Percentiles rank a stretch among this genome's conserved stretches.
Evolutionary conservation across 2,113 vertebrate species (phyloP).

Genomic region (Theropithecus gelada): DNA sequence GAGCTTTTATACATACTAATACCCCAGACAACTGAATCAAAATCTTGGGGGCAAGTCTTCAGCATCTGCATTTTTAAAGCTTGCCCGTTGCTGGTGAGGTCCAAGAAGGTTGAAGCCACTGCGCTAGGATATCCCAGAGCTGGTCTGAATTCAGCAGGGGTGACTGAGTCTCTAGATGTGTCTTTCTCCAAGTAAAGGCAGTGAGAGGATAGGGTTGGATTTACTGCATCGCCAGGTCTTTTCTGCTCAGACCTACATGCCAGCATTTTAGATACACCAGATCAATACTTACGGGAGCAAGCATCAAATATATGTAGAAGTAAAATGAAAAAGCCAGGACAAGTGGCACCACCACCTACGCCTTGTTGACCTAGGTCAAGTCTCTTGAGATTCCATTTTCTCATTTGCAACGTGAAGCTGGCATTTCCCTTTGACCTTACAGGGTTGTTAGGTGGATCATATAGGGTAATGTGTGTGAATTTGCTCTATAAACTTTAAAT

Average conservation of each 20-base stretch:
- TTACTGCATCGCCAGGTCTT: not conserved
- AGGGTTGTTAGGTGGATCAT: not conserved
- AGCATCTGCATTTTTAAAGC: not conserved
- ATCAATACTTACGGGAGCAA: not conserved
- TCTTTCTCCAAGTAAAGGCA: not conserved
- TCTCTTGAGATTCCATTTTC: not conserved
- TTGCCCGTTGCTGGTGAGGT: not conserved
- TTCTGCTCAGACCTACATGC: not conserved
- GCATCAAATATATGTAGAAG: not conserved
- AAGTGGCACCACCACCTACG: not conserved
- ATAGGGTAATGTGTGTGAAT: not conserved
- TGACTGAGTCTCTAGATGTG: not conserved
- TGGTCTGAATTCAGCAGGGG: not conserved
- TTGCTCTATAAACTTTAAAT: not conserved
- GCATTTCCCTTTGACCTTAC: not conserved
- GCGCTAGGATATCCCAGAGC: not conserved
- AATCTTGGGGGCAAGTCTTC: not conserved
- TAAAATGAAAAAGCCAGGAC: not conserved
- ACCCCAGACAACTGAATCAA: not conserved
- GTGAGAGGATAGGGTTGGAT: not conserved
- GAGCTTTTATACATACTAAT: not conserved
- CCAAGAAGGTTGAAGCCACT: not conserved
- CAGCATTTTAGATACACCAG: not conserved
- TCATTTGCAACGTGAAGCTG: not conserved
- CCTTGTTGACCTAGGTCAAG: not conserved